Conservation (phyloP, 2,888 invertebrate species). For the Beris chalybata region DNA sequence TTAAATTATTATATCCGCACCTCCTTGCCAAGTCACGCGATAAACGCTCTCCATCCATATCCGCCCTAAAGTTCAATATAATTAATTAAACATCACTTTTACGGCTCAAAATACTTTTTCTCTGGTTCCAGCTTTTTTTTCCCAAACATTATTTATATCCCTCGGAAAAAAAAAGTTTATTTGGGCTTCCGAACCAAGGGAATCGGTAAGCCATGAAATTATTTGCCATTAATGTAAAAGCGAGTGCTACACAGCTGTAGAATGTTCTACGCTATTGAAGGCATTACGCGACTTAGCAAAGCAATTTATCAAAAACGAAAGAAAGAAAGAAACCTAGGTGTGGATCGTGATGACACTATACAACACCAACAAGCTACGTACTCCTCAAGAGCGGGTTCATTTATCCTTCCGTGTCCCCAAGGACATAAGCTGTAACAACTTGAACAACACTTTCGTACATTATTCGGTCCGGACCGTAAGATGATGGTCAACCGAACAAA, state of each 20-base stretch:
- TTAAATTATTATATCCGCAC: too few species aligned
- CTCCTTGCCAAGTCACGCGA: too few species aligned
- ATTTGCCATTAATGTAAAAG: too few species aligned
- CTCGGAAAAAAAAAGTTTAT: background rate
- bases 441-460: slow-evolving; percentile 30
- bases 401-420: slow-evolving; percentile 27
- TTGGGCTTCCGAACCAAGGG: slow-evolving; percentile 7
- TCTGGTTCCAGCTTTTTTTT: background rate
- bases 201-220: background rate
- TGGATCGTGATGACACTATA: slow-evolving; percentile 28
- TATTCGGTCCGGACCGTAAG: slow-evolving; percentile 11
- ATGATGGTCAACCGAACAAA: slow-evolving; percentile 11
- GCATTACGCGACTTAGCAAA: slow-evolving; percentile 21
- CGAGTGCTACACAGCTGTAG: background rate
- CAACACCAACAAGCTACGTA: slow-evolving; percentile 13
- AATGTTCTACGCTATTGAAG: slow-evolving; percentile 3
- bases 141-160: slow-evolving; percentile 9
- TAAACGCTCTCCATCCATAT: slow-evolving; percentile 3
- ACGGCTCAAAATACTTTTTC: slow-evolving; percentile 17
- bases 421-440: slow-evolving; percentile 28
- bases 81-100: slow-evolving; percentile 29
- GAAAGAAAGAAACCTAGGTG: slow-evolving; percentile 16
- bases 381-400: slow-evolving; percentile 18
- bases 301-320: slow-evolving; percentile 27
- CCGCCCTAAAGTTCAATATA: slow-evolving; percentile 10